A percentile compares a stretch with the other conserved stretches of the same genome.
Evolutionary conservation across 2,797 vertebrate species (phyloP).

Genomic region (Acropternis orthonyx): DNA sequence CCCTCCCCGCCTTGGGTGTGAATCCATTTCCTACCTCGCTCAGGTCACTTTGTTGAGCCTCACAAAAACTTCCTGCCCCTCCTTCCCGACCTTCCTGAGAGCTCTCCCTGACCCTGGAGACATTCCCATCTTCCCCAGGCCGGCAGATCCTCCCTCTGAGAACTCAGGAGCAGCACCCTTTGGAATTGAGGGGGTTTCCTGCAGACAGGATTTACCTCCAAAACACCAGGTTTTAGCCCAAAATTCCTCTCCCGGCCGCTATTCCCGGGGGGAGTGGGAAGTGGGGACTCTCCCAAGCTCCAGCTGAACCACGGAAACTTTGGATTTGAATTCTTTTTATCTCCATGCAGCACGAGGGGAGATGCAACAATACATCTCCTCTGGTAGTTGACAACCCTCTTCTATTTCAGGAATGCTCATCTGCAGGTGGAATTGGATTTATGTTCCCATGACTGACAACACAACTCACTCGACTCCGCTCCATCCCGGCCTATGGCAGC

Average conservation of each 20-base stretch:
- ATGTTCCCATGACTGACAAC: constrained; percentile 52
- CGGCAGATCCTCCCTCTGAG: neutral
- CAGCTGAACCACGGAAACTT: neutral
- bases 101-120: neutral
- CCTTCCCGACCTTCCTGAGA: neutral
- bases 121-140: neutral
- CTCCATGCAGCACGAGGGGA: neutral
- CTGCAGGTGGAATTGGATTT: constrained; percentile 63
- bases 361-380: constrained; percentile 30
- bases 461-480: neutral
- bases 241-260: neutral
- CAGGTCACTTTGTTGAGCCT: neutral
- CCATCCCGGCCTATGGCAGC: constrained; percentile 20
- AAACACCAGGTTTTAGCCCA: neutral
- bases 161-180: neutral
- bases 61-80: neutral
- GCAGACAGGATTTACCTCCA: neutral
- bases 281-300: neutral
- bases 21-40: neutral
- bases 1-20: neutral
- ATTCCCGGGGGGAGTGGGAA: neutral
- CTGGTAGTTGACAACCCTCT: constrained; percentile 1
- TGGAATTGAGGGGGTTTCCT: neutral
- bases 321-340: too few relatives aligned
- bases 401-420: constrained; percentile 46